Evolutionary conservation across 2,113 vertebrate species (phyloP).

Genomic region (Tragelaphus buxtoni): DNA sequence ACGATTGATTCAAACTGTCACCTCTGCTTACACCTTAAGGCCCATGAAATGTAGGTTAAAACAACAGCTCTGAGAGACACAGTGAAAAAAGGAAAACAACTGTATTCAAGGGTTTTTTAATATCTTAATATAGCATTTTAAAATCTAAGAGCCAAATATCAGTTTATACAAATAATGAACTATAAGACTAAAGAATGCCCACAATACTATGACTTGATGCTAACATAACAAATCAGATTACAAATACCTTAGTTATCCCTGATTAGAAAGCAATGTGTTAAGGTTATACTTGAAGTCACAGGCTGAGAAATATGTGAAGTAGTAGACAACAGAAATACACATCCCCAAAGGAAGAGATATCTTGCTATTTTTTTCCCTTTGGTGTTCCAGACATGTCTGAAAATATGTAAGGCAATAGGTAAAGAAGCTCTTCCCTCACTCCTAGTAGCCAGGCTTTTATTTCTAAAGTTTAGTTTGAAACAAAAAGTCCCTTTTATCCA

Average conservation of each 20-base stretch:
- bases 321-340: background rate
- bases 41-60: background rate
- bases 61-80: background rate
- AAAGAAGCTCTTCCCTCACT: background rate
- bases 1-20: background rate
- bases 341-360: background rate
- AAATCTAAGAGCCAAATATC: background rate
- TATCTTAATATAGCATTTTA: background rate
- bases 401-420: background rate
- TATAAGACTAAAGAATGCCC: background rate
- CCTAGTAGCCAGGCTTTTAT: background rate
- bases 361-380: background rate
- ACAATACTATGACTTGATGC: background rate
- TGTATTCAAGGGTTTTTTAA: background rate
- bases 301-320: background rate
- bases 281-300: background rate
- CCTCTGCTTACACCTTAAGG: background rate
- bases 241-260: background rate
- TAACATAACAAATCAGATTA: background rate
- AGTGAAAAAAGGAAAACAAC: background rate
- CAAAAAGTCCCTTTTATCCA: background rate
- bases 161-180: background rate
- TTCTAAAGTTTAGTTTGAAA: constrained; percentile 19
- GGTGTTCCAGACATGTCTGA: background rate
- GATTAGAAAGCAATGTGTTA: background rate